Evolutionary conservation across 2,797 vertebrate species (phyloP), one percentile per base, ranked within the genome.

Genomic region (Percopsis omiscomaycus): DNA sequence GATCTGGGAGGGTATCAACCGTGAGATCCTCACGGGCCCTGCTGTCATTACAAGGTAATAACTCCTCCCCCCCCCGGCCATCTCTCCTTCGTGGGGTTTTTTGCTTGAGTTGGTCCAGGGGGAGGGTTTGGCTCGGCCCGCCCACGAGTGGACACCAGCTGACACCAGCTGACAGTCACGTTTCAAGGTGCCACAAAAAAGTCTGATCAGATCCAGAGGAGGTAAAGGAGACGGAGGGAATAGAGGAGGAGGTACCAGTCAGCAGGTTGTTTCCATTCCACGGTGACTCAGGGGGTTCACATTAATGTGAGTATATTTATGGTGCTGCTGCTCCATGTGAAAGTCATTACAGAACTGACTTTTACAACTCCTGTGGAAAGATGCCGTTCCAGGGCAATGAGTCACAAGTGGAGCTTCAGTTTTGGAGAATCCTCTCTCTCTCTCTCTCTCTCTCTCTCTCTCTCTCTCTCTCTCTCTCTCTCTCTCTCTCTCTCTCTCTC

Each of bases 281-380:
- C 54, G 71, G 58, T 81, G 75, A 81, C 66, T 79, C 72, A 68
- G 79, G 71, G 74, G 66, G 64, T 69, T 46, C 37, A 73, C 68
- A 73, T 45, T 57, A 64, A 73, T 55, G 58, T 62, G 65, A 68
- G 67, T 55, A 46, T 27, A 68, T 74, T 84, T 66, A 73, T 51
- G 66, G 69, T 74, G 70, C 69, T 72, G 74, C 66, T 59, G 80
- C 76, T 80, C 82, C 80, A 87, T 83, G 73, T 87, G 82, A 88
- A 89, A 90, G 69, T 76, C 86, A 85, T 84, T 79, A 84, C 73
- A 79, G 71, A 29, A 57, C 74, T 64, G 71, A 79, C 72, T 84
- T 89, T 89, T 87, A 86, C 67, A 75, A 75, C 62, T 80, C 58
- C 75, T 73, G 64, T 84, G 82, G 83, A 89, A 88, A 92, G 79